Conservation (phyloP, 2,113 vertebrate species). For the Oryzias melastigma region DNA sequence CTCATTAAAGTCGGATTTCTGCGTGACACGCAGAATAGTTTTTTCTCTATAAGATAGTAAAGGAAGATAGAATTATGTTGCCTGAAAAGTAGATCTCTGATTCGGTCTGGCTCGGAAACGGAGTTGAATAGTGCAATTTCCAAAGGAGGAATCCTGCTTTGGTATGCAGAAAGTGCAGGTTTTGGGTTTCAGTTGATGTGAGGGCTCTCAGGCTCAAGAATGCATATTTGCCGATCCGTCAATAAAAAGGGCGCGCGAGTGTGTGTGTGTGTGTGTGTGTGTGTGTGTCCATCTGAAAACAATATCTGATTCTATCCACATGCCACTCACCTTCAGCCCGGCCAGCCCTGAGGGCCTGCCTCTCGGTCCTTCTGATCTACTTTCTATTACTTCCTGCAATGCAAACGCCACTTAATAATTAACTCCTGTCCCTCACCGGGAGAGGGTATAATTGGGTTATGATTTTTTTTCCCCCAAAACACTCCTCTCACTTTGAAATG, state of each 20-base stretch:
- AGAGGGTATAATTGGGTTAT: constrained; percentile 65
- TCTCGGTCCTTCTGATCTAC: constrained; percentile 47
- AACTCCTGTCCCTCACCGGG: constrained; percentile 55
- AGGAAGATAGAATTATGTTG: constrained; percentile 17
- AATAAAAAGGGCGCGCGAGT: constrained; percentile 65
- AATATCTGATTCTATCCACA: constrained; percentile 71
- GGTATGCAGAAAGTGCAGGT: constrained; percentile 68
- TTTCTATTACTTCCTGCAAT: constrained; percentile 41
- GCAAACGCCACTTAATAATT: constrained; percentile 57
- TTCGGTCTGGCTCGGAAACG: constrained; percentile 34
- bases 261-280: constrained; percentile 48
- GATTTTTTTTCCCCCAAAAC: constrained; percentile 51
- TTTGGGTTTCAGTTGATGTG: constrained; percentile 72
- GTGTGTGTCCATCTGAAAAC: constrained; percentile 64
- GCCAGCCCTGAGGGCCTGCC: constrained; percentile 37
- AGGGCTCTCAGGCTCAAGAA: constrained; percentile 60
- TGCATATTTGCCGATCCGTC: constrained; percentile 73
- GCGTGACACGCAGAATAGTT: constrained; percentile 18
- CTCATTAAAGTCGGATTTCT: constrained; percentile 36
- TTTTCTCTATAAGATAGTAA: constrained; percentile 35
- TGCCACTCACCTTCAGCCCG: constrained; percentile 66
- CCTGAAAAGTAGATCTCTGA: constrained; percentile 51
- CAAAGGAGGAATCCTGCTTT: constrained; percentile 56
- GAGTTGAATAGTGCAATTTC: constrained; percentile 57
- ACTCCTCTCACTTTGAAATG: constrained; percentile 51